Base-by-base conservation (phyloP, 2,113 vertebrate species). In the Cygnus buccinator region DNA sequence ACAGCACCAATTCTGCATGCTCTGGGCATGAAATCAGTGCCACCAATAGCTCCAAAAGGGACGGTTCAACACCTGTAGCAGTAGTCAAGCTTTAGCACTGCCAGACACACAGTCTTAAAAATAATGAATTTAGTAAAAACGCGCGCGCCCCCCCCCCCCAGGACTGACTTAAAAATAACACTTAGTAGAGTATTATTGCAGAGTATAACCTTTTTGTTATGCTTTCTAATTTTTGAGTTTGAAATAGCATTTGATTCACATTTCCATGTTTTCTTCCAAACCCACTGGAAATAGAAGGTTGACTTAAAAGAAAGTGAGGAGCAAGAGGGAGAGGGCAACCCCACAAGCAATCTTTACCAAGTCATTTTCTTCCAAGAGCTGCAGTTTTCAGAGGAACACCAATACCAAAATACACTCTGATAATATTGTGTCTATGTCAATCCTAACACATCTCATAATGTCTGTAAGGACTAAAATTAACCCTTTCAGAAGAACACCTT, bases 111-210 rank as follows among this genome's bases (percentile, higher is more conserved):
- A n/a, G 37, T 33, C n/a, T 52, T 73, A 37, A 50, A 91, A 39
- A 43, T 7, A 92, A 59, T 2, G 1, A 74, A 33, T 52, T 70
- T 35, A 89, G 33, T 8, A 58, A 31, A 50, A 82, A 25, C n/a
- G n/a, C n/a, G n/a, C n/a, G n/a, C n/a, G n/a, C 10, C 44, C 4
- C 7, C 43, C 43, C 3, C 20, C 6, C 4, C 0, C 6, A 1
- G 61, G 8, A 39, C 12, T 72, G 44, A 65, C 6, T 31, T 63
- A 5, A 71, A 73, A 87, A 59, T 31, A 78, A 31, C 3, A 26
- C 6, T 57, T 57, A 39, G 58, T 41, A n/a, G 7, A 39, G 23
- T 39, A 39, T 39, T 39, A 39, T 39, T 39, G 39, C 39, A 39
- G 39, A 39, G 39, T 39, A 39, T 39, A 39, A 39, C 18, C 14